phyloP scores from a whole-genome alignment of 2,888 invertebrate species.

The Schizotus pectinicornis region DNA sequence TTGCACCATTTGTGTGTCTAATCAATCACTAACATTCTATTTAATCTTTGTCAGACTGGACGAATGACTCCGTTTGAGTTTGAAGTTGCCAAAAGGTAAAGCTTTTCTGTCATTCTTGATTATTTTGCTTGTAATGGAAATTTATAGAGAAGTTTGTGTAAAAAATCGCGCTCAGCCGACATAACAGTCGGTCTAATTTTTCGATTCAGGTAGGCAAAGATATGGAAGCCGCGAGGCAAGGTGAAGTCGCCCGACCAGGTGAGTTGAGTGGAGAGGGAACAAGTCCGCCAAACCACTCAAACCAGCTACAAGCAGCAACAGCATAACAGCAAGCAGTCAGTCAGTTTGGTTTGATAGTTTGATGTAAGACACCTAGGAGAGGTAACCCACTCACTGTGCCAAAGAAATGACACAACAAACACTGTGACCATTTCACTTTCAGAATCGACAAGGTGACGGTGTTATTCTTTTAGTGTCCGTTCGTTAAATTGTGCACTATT shows the following conservation, averaged over 20 bases:
- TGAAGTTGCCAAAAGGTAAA: too few species aligned
- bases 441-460: slow-evolving; percentile 14
- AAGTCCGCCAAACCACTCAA: slow-evolving; percentile 24
- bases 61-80: too few species aligned
- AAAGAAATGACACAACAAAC: slow-evolving; percentile 38
- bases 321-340: too few species aligned
- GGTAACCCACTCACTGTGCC: slow-evolving; percentile 21
- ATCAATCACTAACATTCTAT: too few species aligned
- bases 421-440: slow-evolving; percentile 43
- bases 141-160: too few species aligned
- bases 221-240: slow-evolving; percentile 26
- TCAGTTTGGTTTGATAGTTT: slow-evolving; percentile 37
- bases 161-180: slow-evolving; percentile 1
- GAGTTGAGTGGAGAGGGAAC: slow-evolving; percentile 37
- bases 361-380: slow-evolving; percentile 29
- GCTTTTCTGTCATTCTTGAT: too few species aligned
- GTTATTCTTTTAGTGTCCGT: too few species aligned
- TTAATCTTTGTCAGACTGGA: too few species aligned
- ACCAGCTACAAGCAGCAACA: slow-evolving; percentile 27
- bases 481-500: too few species aligned
- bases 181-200: slow-evolving; percentile 1
- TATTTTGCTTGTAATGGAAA: too few species aligned
- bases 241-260: slow-evolving; percentile 37
- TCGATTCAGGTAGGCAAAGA: slow-evolving; percentile 21
- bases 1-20: too few species aligned